Percentiles rank a stretch among this genome's conserved stretches.
phyloP scores from a whole-genome alignment of 1,140 invertebrate species.

The Araneus ventricosus region DNA sequence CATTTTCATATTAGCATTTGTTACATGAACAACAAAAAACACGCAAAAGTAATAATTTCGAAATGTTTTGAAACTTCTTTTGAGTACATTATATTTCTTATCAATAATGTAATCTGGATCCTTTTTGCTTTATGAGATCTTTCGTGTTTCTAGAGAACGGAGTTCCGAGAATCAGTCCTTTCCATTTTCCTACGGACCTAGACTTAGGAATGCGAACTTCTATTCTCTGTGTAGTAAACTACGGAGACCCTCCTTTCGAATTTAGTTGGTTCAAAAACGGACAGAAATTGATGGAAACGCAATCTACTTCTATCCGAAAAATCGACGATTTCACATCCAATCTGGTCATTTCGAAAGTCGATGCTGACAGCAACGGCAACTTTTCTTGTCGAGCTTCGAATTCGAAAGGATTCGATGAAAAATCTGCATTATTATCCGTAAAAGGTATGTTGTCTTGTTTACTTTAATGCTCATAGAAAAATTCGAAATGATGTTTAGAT shows the following conservation, averaged over 20 bases:
- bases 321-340: slow-evolving; percentile 16
- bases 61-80: too few relatives aligned
- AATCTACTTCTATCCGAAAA: background rate
- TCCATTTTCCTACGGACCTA: slow-evolving; percentile 81
- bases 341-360: slow-evolving; percentile 29
- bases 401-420: slow-evolving; percentile 22
- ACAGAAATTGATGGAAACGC: background rate
- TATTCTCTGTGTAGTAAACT: slow-evolving; percentile 80
- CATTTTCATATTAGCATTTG: too few relatives aligned
- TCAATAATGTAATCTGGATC: background rate
- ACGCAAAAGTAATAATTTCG: too few relatives aligned
- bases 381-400: slow-evolving; percentile 75
- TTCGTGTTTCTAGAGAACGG: slow-evolving; percentile 2
- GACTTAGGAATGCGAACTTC: slow-evolving; percentile 85
- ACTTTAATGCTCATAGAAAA: too few relatives aligned
- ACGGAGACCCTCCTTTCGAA: slow-evolving; percentile 76
- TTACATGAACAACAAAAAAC: too few relatives aligned
- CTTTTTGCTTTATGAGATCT: background rate
- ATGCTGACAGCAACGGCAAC: slow-evolving; percentile 70
- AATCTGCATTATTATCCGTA: slow-evolving; percentile 2
- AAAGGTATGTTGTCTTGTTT: background rate
- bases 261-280: slow-evolving; percentile 77
- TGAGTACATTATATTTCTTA: too few relatives aligned
- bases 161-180: slow-evolving; percentile 71
- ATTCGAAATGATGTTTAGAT: too few relatives aligned